Evolutionary conservation across 2,888 invertebrate genomes (phyloP).

Genomic region (Idaea dimidiata): DNA sequence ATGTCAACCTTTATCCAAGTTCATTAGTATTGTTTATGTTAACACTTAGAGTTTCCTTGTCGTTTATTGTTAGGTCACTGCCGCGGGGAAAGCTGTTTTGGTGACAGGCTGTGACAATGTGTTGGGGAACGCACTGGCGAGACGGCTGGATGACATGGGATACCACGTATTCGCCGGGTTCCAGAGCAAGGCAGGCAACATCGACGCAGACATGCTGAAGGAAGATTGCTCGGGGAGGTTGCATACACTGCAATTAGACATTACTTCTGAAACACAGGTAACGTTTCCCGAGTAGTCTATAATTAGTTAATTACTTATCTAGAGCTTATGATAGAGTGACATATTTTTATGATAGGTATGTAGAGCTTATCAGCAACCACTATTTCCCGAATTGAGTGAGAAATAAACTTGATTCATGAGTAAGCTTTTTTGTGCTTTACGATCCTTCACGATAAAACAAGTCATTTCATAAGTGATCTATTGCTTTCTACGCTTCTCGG

Average conservation of each 20-base stretch:
- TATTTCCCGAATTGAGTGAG: not conserved
- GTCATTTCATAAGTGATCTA: not conserved
- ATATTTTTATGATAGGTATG: not conserved
- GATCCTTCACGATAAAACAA: not conserved
- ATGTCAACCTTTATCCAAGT: not conserved
- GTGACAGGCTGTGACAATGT: slow-evolving; percentile 92
- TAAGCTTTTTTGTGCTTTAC: not conserved
- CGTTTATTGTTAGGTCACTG: slow-evolving; percentile 82
- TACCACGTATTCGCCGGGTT: slow-evolving; percentile 95
- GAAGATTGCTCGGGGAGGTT: slow-evolving; percentile 88
- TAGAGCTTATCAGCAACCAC: not conserved
- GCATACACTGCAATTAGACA: slow-evolving; percentile 88
- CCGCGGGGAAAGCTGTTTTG: slow-evolving; percentile 90
- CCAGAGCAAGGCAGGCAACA: slow-evolving; percentile 83
- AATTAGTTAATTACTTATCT: not conserved
- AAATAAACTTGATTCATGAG: not conserved
- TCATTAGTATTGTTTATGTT: not conserved
- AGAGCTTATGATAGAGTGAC: not conserved
- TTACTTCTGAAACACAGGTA: slow-evolving; percentile 88
- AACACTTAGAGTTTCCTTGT: not conserved
- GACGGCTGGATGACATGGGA: slow-evolving; percentile 90
- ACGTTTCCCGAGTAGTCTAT: not conserved
- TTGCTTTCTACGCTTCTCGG: not conserved
- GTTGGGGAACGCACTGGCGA: slow-evolving; percentile 87
- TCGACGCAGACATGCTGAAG: slow-evolving; percentile 87